Evolutionary conservation across 1,140 invertebrate species (phyloP), one percentile per base, ranked within the genome.

Genomic region (Batillaria attramentaria): DNA sequence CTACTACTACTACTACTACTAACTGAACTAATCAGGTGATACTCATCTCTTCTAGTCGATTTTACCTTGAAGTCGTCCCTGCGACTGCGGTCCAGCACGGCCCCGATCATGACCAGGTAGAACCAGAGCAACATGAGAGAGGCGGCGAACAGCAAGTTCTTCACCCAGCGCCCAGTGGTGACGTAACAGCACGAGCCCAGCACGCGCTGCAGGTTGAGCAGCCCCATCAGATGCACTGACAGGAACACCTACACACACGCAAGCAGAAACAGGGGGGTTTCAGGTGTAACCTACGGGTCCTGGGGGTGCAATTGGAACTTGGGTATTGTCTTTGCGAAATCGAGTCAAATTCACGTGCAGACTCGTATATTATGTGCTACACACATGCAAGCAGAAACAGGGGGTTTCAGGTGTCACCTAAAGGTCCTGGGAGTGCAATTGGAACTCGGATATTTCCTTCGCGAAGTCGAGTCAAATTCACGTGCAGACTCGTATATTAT

Each of bases 101-200:
- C 65, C 0, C 75, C 72, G 46, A 83, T 78, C 39, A 50, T 60
- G 39, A 80, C 72, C 62, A 83, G 72, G 79, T 83, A 83, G 66
- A 77, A 57, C 81, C 81, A 83, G 41, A 83, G 75, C 37, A 83
- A 41, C 37, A 80, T 57, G 43, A 83, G 70, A 16, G 70, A 35
- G 2, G 62, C 76, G 3, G 60, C 72, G 43, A 78, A 78, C 35
- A 83, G 28, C 28, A 73, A 46, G 76, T 80, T 80, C 46, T 68
- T 80, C 62, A 76, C 66, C 54, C 60, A 69, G 3, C 70, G 43
- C 3, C 78, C 69, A 1, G 62, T 33, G 1, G 46, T 31, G 13
- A 73, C 41, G 43, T 33, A n/a, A n/a, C 66, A 70, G 60, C 78
- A 79, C 39, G 57, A 16, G 1, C 41, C 72, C 69, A 73, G 46